Percentiles rank a stretch among this genome's conserved stretches.
phyloP scores from a whole-genome alignment of 2,888 invertebrate species.

The Timandra comae region DNA sequence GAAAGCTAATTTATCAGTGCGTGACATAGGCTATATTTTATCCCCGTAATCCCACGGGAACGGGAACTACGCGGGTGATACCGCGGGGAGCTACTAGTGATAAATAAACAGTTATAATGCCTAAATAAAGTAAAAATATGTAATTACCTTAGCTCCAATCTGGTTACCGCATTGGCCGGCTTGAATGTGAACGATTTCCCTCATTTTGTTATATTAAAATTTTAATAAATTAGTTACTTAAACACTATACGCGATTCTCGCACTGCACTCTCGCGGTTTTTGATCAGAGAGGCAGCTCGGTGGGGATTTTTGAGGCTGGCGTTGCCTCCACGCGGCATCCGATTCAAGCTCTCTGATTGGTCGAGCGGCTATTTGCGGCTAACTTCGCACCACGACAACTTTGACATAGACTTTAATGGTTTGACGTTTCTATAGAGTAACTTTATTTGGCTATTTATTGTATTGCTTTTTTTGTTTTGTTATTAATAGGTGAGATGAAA shows the following conservation, averaged over 20 bases:
- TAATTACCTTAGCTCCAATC: slow-evolving; percentile 81
- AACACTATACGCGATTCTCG: slow-evolving; percentile 66
- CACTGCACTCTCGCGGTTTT: slow-evolving; percentile 65
- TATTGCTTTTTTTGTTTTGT: not conserved
- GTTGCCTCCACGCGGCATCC: slow-evolving; percentile 64
- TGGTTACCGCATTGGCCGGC: slow-evolving; percentile 92
- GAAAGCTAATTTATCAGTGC: not conserved
- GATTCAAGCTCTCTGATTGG: slow-evolving; percentile 49
- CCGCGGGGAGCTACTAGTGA: too few relatives aligned
- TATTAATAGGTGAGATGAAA: not conserved
- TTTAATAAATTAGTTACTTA: slow-evolving; percentile 58
- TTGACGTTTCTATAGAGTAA: slow-evolving; percentile 46
- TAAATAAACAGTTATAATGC: too few relatives aligned
- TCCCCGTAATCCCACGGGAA: too few relatives aligned
- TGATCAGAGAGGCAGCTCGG: slow-evolving; percentile 47
- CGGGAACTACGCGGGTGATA: too few relatives aligned
- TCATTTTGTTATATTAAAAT: slow-evolving; percentile 77
- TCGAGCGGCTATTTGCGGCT: slow-evolving; percentile 31
- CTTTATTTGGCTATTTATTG: slow-evolving; percentile 4
- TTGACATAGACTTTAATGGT: slow-evolving; percentile 43
- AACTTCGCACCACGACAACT: slow-evolving; percentile 43
- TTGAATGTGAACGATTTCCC: slow-evolving; percentile 90
- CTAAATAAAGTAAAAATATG: too few relatives aligned
- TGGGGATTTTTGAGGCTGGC: slow-evolving; percentile 66
- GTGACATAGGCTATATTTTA: not conserved